Evolutionary conservation across 64 coral and sea anemone genomes (phyloP).

Genomic region (Acropora yongei): DNA sequence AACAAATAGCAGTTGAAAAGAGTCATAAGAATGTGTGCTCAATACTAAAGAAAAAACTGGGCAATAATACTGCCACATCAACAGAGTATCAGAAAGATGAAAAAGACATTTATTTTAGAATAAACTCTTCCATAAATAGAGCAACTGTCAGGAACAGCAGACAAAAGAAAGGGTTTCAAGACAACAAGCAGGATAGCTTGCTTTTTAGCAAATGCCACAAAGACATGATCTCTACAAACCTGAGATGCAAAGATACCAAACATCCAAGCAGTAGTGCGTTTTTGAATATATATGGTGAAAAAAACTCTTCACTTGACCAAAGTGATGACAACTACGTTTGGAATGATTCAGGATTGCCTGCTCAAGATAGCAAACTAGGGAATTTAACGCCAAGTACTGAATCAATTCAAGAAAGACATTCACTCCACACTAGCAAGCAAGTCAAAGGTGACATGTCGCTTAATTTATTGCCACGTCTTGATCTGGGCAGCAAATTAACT

Average conservation of each 20-base stretch:
- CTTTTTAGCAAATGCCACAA: no score
- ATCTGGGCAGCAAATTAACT: constrained; percentile 13
- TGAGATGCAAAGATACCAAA: not conserved
- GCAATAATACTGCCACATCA: not conserved
- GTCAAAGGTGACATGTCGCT: not conserved
- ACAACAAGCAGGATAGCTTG: no score
- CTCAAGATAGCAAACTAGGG: not conserved
- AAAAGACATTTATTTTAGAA: not conserved
- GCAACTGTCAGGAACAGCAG: no score
- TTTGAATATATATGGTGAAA: not conserved
- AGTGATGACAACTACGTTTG: not conserved
- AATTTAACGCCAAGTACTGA: not conserved
- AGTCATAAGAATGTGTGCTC: constrained; percentile 10
- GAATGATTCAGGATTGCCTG: not conserved
- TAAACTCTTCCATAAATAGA: not conserved
- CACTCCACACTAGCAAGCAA: not conserved
- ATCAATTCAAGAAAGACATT: no score
- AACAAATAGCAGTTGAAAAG: not conserved
- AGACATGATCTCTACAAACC: no score
- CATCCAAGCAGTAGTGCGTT: not conserved
- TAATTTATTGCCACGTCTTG: not conserved
- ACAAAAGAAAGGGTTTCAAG: not conserved
- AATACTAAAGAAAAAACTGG: not conserved
- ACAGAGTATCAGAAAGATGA: not conserved
- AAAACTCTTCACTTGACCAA: not conserved